Conservation (phyloP, 2,797 vertebrate species). For the Acanthurus leucopareius region DNA sequence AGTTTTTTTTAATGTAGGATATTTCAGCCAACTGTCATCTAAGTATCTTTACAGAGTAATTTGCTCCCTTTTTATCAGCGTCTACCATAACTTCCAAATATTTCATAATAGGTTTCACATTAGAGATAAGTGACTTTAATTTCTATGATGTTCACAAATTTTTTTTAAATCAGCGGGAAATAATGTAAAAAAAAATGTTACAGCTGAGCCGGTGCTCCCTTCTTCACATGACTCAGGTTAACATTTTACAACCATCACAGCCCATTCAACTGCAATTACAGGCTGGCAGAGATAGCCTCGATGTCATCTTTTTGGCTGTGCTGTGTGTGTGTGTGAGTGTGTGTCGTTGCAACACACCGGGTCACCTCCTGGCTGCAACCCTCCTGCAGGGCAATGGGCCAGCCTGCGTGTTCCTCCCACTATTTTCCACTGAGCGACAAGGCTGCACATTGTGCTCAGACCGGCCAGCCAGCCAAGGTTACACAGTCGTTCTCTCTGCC, state of each 20-base stretch:
- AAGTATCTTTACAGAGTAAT: too few species aligned
- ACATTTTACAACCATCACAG: conserved; percentile 7
- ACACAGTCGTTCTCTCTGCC: conserved; percentile 34
- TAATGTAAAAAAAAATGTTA: not conserved
- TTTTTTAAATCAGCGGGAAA: too few species aligned
- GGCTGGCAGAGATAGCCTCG: not conserved
- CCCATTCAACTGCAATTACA: not conserved
- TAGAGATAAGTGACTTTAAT: too few species aligned
- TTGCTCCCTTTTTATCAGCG: too few species aligned
- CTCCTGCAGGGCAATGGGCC: conserved; percentile 70
- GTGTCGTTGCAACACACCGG: conserved; percentile 61
- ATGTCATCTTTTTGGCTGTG: conserved; percentile 9
- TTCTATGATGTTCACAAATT: too few species aligned
- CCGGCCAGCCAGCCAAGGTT: conserved; percentile 62
- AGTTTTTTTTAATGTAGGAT: too few species aligned
- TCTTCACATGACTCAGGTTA: not conserved
- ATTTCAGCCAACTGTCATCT: too few species aligned
- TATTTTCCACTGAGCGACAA: conserved; percentile 71
- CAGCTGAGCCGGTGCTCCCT: not conserved
- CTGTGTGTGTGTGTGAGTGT: not conserved
- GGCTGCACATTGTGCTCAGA: conserved; percentile 71
- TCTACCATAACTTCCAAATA: too few species aligned
- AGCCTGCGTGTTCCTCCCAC: conserved; percentile 74
- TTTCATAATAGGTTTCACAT: too few species aligned
- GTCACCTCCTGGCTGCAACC: conserved; percentile 70